A percentile compares a stretch with the other conserved stretches of the same genome.
These are phyloP conservation scores for Spea multiplicata DNA, from an alignment of 2,113 vertebrate genomes.

Conservation along the genomic window DNA sequence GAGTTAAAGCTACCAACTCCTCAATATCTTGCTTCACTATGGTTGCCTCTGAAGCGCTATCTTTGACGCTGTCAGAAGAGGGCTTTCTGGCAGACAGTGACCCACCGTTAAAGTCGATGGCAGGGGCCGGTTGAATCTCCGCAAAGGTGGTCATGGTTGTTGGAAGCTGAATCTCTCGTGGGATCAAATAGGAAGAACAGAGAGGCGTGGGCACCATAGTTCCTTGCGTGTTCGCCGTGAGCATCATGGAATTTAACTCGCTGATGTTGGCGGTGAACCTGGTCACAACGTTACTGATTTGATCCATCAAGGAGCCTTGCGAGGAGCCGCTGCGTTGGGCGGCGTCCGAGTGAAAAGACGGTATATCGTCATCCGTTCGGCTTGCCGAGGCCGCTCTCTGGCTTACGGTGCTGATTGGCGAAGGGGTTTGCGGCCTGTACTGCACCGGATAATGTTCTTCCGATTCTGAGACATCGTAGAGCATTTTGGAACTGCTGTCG, in stretches of 20 bases:
- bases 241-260: constrained; percentile 96
- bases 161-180: constrained; percentile 82
- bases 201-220: constrained; percentile 63
- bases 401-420: constrained; percentile 88
- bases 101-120: constrained; percentile 76
- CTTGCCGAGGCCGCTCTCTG: constrained; percentile 73
- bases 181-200: constrained; percentile 81
- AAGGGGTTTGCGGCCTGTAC: constrained; percentile 80
- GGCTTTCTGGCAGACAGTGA: constrained; percentile 61
- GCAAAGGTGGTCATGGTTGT: constrained; percentile 90
- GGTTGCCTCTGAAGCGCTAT: constrained; percentile 65
- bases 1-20: constrained; percentile 90
- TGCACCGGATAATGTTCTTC: constrained; percentile 81
- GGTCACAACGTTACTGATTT: constrained; percentile 97
- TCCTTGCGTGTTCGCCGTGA: constrained; percentile 65
- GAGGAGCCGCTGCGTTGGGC: constrained; percentile 71
- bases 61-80: constrained; percentile 63
- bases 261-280: constrained; percentile 96
- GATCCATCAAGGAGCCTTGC: constrained; percentile 91
- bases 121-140: constrained; percentile 86
- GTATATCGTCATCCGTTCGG: constrained; percentile 72
- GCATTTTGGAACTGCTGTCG: constrained; percentile 74
- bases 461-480: constrained; percentile 78
- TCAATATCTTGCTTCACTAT: constrained; percentile 78
- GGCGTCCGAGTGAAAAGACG: constrained; percentile 74